phyloP scores from a whole-genome alignment of 2,113 vertebrate genomes.

The Colius striatus region DNA sequence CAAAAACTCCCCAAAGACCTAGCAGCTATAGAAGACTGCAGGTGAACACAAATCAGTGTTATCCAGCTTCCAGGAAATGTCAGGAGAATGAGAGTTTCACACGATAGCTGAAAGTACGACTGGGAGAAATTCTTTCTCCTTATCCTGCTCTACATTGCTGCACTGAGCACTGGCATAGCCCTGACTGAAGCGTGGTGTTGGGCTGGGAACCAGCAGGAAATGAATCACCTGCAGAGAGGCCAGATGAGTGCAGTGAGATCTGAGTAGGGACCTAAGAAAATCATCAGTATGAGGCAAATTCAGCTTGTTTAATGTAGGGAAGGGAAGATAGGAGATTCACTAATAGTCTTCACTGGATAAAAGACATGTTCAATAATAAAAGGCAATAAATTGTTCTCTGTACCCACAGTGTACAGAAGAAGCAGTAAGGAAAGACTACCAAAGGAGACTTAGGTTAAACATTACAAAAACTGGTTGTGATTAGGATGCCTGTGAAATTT shows the following conservation, averaged over 20 bases:
- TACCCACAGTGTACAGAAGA: neutral
- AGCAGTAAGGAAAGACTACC: neutral
- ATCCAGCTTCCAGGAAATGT: neutral
- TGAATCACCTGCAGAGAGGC: neutral
- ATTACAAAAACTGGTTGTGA: neutral
- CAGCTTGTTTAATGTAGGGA: neutral
- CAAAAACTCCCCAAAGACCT: no score
- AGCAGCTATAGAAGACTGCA: neutral
- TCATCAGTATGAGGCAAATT: rapidly evolving
- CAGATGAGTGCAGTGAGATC: neutral
- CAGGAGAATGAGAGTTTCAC: neutral
- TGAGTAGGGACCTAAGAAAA: neutral
- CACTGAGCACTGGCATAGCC: neutral
- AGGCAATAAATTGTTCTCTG: neutral
- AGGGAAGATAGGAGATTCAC: neutral
- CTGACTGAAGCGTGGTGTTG: rapidly evolving
- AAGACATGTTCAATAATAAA: neutral
- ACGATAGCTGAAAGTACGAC: rapidly evolving
- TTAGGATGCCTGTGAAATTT: neutral
- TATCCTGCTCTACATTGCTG: rapidly evolving
- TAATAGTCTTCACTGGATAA: neutral
- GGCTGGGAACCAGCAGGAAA: neutral
- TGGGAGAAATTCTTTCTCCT: neutral
- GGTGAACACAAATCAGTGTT: neutral
- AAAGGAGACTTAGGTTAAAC: neutral